These are phyloP conservation scores for Otolemur crassicaudatus DNA, from an alignment of 2,797 vertebrate genomes.

Conservation along the genomic window DNA sequence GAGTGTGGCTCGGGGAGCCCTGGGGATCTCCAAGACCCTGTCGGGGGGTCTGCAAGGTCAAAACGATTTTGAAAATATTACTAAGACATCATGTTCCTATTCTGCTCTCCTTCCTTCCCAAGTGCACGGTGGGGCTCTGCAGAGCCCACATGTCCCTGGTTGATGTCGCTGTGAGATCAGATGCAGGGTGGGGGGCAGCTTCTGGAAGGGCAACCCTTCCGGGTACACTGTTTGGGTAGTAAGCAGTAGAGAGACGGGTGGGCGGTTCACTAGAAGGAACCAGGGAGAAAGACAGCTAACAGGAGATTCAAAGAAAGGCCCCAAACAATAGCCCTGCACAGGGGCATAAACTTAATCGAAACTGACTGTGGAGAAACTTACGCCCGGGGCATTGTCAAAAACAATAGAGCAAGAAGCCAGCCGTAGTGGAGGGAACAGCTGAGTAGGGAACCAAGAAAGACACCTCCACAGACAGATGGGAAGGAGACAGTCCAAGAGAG, in stretches of 20 bases:
- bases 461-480: background rate
- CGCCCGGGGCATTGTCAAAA: slow-evolving; percentile 48
- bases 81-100: background rate
- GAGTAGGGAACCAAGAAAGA: background rate
- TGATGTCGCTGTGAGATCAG: too few relatives aligned
- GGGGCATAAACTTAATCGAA: background rate
- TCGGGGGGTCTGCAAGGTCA: background rate
- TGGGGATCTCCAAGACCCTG: background rate
- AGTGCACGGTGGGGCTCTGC: background rate
- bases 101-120: background rate
- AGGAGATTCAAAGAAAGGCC: background rate
- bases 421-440: background rate
- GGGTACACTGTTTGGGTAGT: background rate
- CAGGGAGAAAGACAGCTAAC: background rate
- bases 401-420: background rate
- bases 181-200: background rate
- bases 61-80: background rate
- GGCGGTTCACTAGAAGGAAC: background rate
- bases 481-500: background rate
- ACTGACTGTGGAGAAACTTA: background rate
- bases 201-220: too few relatives aligned
- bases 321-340: background rate
- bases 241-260: background rate
- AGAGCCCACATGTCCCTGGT: background rate
- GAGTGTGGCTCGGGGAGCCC: rapidly evolving